phyloP scores from a whole-genome alignment of 2,113 vertebrate genomes.

The Malurus cyaneus region DNA sequence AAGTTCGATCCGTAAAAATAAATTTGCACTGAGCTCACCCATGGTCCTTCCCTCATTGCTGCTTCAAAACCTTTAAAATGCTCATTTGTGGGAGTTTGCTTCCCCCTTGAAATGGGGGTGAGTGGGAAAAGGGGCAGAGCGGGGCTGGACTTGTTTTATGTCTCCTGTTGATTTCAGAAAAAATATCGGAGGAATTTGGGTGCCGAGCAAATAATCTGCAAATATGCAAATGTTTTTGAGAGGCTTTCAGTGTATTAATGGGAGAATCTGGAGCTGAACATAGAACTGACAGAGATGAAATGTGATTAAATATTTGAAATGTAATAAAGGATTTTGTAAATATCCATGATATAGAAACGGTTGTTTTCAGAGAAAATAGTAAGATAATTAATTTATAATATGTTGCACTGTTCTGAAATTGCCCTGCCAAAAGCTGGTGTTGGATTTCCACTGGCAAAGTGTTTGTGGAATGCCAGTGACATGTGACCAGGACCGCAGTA shows the following conservation, averaged over 20 bases:
- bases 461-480: neutral
- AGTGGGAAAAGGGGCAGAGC: neutral
- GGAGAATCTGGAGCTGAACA: neutral
- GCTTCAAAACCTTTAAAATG: neutral
- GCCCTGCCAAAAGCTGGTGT: conserved; percentile 18
- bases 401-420: neutral
- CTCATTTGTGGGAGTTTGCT: neutral
- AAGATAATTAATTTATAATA: neutral
- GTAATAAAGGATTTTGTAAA: neutral
- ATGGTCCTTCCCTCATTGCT: conserved; percentile 21
- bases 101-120: neutral
- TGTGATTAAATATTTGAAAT: neutral
- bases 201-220: neutral
- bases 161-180: neutral
- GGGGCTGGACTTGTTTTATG: neutral
- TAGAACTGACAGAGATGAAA: neutral
- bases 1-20: conserved; percentile 70
- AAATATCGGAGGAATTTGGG: neutral
- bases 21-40: conserved; percentile 50
- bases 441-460: neutral
- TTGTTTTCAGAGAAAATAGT: conserved; percentile 2
- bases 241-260: neutral
- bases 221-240: neutral
- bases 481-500: neutral
- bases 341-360: neutral